Evolutionary conservation across 2,888 invertebrate species (phyloP), one percentile per base, ranked within the genome.

Genomic region (Eupeodes luniger): DNA sequence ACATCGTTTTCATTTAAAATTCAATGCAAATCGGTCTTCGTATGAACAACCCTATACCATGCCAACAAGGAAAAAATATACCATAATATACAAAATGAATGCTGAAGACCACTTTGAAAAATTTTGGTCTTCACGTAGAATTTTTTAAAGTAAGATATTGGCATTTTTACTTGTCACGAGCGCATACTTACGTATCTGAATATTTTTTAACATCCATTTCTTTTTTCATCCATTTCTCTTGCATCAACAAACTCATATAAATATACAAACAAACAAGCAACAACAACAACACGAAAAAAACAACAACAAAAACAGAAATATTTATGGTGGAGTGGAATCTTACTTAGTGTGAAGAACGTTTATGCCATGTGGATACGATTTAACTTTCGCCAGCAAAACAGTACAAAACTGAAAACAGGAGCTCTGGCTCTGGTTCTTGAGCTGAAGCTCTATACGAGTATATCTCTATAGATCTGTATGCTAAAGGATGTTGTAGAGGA

Each of bases 81-180:
- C 16, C 12, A 44, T 7, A 66, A 27, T n/a, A 61, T 6, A 9
- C 1, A 11, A 40, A 40, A 62, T 11, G 2, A 40, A 62, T n/a
- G 7, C 10, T 70, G 36, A 67, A 70, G 70, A 55, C 67, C 70
- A 44, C 36, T 70, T 70, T 55, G 19, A 70, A 55, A 34, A 70
- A 70, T 40, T 51, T 51, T 40, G 16, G 70, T 44, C 47, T 44
- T n/a, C 27, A 72, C n/a, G 34, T 47, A 72, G 27, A 72, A 59
- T 49, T 47, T 27, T 40, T 49, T 47, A 47, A 72, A 72, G 59
- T 75, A 64, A 64, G 61, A 81, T 80, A 85, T 85, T 77, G 81
- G 81, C 64, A 80, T 75, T 80, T 79, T 74, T 76, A 85, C 81
- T 85, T 85, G 80, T 80, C 84, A 85, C 75, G 69, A 85, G 66